Base-by-base conservation (phyloP, 2,797 vertebrate species). In the Rhinatrema bivittatum region DNA sequence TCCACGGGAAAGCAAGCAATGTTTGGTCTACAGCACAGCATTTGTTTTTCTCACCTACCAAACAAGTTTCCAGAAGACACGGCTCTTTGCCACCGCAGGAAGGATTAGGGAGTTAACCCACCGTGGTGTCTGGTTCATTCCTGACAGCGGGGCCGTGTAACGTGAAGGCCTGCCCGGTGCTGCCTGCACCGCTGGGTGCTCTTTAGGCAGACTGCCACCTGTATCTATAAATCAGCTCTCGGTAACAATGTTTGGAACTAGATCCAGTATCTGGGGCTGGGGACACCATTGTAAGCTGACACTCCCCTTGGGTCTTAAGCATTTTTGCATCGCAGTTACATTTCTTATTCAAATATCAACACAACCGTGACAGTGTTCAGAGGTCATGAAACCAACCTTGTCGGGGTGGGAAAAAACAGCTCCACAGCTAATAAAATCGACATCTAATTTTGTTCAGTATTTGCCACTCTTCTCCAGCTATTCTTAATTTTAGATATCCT, bases 151-250 rank as follows among this genome's bases (percentile, higher is more conserved):
- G 45, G 42, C n/a, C n/a, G n/a, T 3, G 30, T 2, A 12, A n/a
- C n/a, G n/a, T n/a, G n/a, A n/a, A n/a, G n/a, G 51, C 36, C 28
- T 11, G 9, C 28, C 30, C 10, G 29, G 2, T 5, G 13, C 10
- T 18, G 29, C 14, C 10, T 40, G n/a, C n/a, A n/a, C n/a, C n/a
- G n/a, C n/a, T n/a, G n/a, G n/a, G n/a, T n/a, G 36, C 44, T 53
- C 37, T 48, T 53, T 53, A 64, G 60, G 46, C 42, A 77, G 68
- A 61, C 50, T 52, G 50, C 52, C 63, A 60, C 68, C 73, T 61
- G 33, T 47, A 46, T 41, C 72, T 81, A 82, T 79, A 87, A 87
- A 87, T 82, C n/a, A 87, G 79, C 74, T n/a, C 9, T 31, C 52
- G 67, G 63, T 51, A 72, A 72, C 74, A 74, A 67, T 35, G 63